Conservation (phyloP, 2,888 invertebrate genomes). For the Epirrita christyi region DNA sequence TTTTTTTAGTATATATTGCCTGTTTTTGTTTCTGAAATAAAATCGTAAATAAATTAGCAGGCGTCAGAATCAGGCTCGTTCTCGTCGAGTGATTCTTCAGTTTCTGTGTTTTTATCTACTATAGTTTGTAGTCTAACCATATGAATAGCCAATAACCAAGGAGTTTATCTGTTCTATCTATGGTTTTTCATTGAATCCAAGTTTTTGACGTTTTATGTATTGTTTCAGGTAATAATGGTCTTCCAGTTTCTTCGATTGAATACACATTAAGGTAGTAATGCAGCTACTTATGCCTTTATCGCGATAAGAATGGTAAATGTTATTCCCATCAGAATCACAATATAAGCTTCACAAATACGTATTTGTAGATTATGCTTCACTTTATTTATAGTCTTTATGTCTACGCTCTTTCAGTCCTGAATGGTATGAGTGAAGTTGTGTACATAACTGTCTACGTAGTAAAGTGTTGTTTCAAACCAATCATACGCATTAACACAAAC, state of each 20-base stretch:
- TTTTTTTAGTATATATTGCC: no score
- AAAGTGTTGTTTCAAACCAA: constrained; percentile 46
- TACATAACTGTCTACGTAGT: constrained; percentile 25
- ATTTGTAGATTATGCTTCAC: background rate
- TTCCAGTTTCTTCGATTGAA: constrained; percentile 25
- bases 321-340: constrained; percentile 28
- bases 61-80: no score
- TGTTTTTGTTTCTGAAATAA: no score
- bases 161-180: no score
- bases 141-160: no score
- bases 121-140: background rate
- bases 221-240: constrained; percentile 60
- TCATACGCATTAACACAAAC: constrained; percentile 52
- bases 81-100: no score
- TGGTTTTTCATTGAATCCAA: background rate
- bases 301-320: constrained; percentile 36
- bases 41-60: no score
- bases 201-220: constrained; percentile 32
- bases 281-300: constrained; percentile 30
- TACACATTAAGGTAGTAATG: constrained; percentile 33
- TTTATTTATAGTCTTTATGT: constrained; percentile 18
- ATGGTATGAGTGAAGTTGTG: constrained; percentile 10
- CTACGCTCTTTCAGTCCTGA: constrained; percentile 4
- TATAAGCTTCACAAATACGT: background rate
- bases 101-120: no score